Evolutionary conservation across 2,888 invertebrate genomes (phyloP), one percentile per base, ranked within the genome.

Genomic region (Cerastoderma edule): DNA sequence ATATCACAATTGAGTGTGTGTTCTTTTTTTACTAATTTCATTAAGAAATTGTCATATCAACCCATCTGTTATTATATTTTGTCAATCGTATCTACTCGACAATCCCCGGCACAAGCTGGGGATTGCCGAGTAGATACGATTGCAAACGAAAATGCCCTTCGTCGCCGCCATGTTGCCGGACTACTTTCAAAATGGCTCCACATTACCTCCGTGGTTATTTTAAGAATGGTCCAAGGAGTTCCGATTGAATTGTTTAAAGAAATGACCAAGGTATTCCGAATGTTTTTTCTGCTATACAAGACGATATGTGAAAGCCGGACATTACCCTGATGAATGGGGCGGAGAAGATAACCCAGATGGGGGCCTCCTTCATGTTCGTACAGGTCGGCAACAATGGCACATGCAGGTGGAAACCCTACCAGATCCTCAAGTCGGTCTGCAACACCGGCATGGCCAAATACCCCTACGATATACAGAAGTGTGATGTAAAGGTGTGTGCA

Each of bases 241-340:
- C n/a, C n/a, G n/a, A 39, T 39, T 10, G 39, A 10, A 39, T 39
- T 16, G 39, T 16, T 8, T 39, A 39, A 39, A 39, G 16, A 8
- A 16, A 39, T 10, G 39, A 8, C 16, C 16, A 39, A 16, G 39
- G 8, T 39, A 10, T 16, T 10, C 10, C 8, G 8, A 39, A 39
- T 10, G 39, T 6, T 16, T 53, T 19, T n/a, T n/a, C 27, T 24
- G 44, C 16, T 27, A 57, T 57, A 5, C 44, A 80, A 76, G 67
- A 80, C 44, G 80, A 80, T 27, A 33, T 80, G 5, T 80, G 76
- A 74, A 80, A 80, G 30, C 80, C 80, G 3, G 80, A 80, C 33
- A 50, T 80, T n/a, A 72, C 80, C 0, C 65, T 80, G 19, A 32
- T 80, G 28, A 80, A 80, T 30, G 74, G 80, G 6, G 76, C 77